Evolutionary conservation across 2,113 vertebrate species (phyloP).

Genomic region (Xiphophorus couchianus): DNA sequence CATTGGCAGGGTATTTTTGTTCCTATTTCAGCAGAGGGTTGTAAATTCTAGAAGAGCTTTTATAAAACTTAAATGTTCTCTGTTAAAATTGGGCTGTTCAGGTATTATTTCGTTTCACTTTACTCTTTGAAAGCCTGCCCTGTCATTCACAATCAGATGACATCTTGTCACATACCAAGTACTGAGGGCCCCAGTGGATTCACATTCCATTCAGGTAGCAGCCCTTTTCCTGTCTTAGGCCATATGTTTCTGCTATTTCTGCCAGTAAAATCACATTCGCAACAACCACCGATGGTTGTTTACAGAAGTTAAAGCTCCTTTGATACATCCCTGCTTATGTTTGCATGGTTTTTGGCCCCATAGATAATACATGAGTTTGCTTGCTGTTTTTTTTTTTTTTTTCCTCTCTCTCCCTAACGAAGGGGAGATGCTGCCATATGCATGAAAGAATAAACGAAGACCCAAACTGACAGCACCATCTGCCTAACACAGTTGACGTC

Average conservation of each 20-base stretch:
- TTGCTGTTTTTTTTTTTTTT: constrained; percentile 58
- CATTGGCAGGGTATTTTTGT: not conserved
- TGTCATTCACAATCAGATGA: constrained; percentile 80
- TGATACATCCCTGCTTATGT: constrained; percentile 81
- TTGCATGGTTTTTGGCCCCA: constrained; percentile 84
- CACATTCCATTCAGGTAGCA: constrained; percentile 82
- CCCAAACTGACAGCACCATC: constrained; percentile 86
- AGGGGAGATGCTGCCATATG: constrained; percentile 83
- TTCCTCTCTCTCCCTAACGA: constrained; percentile 44
- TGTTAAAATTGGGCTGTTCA: constrained; percentile 69
- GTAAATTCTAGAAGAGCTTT: not conserved
- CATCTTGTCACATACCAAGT: constrained; percentile 83
- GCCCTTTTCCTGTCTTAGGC: constrained; percentile 84
- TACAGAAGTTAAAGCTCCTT: constrained; percentile 87
- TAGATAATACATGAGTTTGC: constrained; percentile 86
- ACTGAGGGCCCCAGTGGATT: constrained; percentile 76
- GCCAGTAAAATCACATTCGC: constrained; percentile 89
- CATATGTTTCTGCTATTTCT: constrained; percentile 91
- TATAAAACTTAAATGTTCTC: not conserved
- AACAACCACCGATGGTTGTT: constrained; percentile 84
- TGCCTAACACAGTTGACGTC: constrained; percentile 85
- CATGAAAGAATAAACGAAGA: constrained; percentile 86
- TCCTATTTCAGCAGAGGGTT: not conserved
- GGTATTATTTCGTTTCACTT: constrained; percentile 76
- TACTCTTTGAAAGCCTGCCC: constrained; percentile 62